A percentile compares a stretch with the other conserved stretches of the same genome.
Evolutionary conservation across 2,113 vertebrate genomes (phyloP).

Genomic region (Aptenodytes patagonicus): DNA sequence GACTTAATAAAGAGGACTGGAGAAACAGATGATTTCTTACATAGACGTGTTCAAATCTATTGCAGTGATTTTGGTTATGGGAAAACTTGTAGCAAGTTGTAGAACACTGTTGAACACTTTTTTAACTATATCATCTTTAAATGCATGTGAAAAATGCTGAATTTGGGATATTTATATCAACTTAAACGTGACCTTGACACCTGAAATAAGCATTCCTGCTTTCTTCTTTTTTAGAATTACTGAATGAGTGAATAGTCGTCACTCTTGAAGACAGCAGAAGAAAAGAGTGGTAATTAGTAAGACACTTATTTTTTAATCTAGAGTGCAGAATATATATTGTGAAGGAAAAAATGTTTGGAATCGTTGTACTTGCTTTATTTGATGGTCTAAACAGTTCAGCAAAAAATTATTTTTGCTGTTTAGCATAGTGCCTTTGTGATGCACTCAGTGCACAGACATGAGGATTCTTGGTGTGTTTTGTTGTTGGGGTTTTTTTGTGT

Average conservation of each 20-base stretch:
- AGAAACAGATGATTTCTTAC: not conserved
- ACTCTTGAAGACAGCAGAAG: not conserved
- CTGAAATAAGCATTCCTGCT: not conserved
- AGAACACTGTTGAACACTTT: not conserved
- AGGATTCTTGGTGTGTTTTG: not conserved
- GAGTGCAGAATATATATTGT: not conserved
- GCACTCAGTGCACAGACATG: not conserved
- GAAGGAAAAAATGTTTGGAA: not conserved
- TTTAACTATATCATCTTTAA: not conserved
- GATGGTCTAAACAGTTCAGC: not conserved
- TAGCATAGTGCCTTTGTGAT: not conserved
- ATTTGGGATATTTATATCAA: not conserved
- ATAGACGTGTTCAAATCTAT: not conserved
- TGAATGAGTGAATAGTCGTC: not conserved
- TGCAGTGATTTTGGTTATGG: not conserved
- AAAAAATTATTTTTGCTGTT: not conserved
- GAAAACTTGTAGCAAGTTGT: not conserved
- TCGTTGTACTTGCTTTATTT: not conserved
- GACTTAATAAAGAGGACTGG: not conserved
- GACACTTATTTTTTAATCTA: not conserved
- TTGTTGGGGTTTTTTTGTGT: not conserved
- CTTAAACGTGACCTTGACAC: not conserved
- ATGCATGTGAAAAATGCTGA: not conserved
- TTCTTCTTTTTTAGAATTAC: conserved; percentile 35
- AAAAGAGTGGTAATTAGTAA: conserved; percentile 34